Base-by-base conservation (phyloP, 2,113 vertebrate genomes). In the Cryptoleucopteryx plumbea region DNA sequence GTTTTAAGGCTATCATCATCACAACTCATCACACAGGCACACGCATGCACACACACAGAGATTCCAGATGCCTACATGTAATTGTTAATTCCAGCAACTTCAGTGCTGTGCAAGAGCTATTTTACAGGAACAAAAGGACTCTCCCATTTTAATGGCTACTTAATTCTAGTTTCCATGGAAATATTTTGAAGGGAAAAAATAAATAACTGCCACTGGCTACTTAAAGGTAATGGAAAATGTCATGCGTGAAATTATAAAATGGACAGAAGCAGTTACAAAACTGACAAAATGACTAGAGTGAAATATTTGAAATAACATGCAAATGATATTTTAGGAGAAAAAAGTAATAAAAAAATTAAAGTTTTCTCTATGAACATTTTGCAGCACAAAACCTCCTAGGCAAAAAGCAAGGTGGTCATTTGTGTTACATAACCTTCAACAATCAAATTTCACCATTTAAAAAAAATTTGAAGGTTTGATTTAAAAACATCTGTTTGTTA, bases 201-300 rank as follows among this genome's bases (percentile, higher is more conserved):
- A 91, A 97, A 80, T 92, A 88, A 87, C 73, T 79, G 89, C 84
- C 87, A 95, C 43, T 84, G 66, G 84, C 87, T 93, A 94, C 91
- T 89, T 86, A 91, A 86, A 94, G 23, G 84, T 94, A 95, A 94
- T 85, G 81, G 86, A 89, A 96, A 91, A 94, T 94, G 52, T 95
- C 89, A 93, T 79, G 81, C 27, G 4, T 94, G 91, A 84, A 94
- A 87, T 97, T 90, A 91, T 72, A 71, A 90, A 94, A 93, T 53
- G 78, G 65, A 87, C 65, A 94, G 42, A 78, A 90, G 38, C 52
- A 71, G 93, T 79, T 91, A 66, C 9, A 91, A 88, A 86, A 81
- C 55, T 83, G 75, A 56, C 27, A 85, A 75, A 75, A 85, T 50
- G 0, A 47, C 61, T 78, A 18, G 31, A 78, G 7, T 29, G 16